Percentiles rank a stretch among this genome's conserved stretches.
Conservation (phyloP, 2,113 vertebrate genomes). For the Thryonomys swinderianus region DNA sequence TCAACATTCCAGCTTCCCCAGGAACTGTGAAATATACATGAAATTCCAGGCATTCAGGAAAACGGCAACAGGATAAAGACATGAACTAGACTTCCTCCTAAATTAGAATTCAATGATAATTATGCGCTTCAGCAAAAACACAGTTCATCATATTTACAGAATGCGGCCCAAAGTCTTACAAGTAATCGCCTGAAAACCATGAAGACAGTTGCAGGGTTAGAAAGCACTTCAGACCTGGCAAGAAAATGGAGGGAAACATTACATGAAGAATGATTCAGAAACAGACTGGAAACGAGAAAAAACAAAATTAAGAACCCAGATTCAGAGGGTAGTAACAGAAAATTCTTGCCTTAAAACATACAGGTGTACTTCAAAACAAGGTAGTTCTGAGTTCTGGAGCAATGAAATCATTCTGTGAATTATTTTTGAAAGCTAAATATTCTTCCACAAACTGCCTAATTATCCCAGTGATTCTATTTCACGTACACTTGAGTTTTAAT, state of each 20-base stretch:
- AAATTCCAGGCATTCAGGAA: not conserved
- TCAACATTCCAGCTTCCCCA: not conserved
- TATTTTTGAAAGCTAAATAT: slow-evolving; percentile 42
- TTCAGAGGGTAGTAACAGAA: not conserved
- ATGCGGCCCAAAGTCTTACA: not conserved
- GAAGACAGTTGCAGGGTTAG: not conserved
- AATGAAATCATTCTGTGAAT: not conserved
- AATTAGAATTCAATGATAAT: not conserved
- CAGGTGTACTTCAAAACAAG: not conserved
- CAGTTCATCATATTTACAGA: not conserved
- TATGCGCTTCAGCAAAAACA: not conserved
- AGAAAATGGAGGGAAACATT: not conserved
- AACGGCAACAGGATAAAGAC: not conserved
- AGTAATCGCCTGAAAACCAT: not conserved
- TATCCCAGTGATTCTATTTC: slow-evolving; percentile 5
- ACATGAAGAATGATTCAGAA: not conserved
- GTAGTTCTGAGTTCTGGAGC: not conserved
- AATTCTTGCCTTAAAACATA: not conserved
- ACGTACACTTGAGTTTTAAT: not conserved
- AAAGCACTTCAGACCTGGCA: not conserved
- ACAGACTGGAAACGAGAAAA: not conserved
- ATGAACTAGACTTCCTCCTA: not conserved
- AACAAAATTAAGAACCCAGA: not conserved
- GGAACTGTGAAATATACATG: not conserved
- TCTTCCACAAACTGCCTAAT: slow-evolving; percentile 10